phyloP scores from a whole-genome alignment of 2,888 invertebrate species.

The Drosophila neonasuta region DNA sequence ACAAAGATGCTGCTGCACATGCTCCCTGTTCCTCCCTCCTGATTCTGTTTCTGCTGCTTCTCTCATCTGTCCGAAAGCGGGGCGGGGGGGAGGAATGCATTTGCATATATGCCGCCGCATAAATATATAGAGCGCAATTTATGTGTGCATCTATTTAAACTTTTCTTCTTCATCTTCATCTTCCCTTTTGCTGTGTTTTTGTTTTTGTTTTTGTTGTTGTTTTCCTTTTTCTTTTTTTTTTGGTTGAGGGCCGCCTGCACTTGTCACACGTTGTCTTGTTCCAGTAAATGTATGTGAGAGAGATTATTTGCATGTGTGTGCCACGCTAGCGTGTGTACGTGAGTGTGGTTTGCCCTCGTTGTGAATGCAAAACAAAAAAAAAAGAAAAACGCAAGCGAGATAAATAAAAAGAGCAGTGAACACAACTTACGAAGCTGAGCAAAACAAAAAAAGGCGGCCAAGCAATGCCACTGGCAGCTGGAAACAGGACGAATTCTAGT shows the following conservation, averaged over 20 bases:
- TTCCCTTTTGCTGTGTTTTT: neutral
- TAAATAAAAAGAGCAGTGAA: slow-evolving; percentile 43
- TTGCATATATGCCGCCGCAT: slow-evolving; percentile 67
- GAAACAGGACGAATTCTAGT: slow-evolving; percentile 11
- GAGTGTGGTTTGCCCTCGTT: slow-evolving; percentile 64
- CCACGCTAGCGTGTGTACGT: slow-evolving; percentile 13
- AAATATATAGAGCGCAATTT: slow-evolving; percentile 72
- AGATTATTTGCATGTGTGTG: slow-evolving; percentile 62
- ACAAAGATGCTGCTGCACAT: slow-evolving; percentile 47
- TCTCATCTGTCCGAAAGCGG: slow-evolving; percentile 4
- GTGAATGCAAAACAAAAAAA: slow-evolving; percentile 50
- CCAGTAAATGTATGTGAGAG: slow-evolving; percentile 42
- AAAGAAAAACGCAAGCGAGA: slow-evolving; percentile 61
- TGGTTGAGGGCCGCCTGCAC: slow-evolving; percentile 54
- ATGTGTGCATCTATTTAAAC: slow-evolving; percentile 72
- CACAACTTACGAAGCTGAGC: slow-evolving; percentile 30
- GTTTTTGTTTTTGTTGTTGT: too few relatives aligned
- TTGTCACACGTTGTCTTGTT: slow-evolving; percentile 63
- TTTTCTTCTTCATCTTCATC: slow-evolving; percentile 28
- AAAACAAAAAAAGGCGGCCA: slow-evolving; percentile 40
- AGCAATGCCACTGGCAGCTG: slow-evolving; percentile 48
- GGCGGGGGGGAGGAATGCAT: slow-evolving; percentile 32
- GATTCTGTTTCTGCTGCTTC: neutral
- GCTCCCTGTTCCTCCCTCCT: neutral
- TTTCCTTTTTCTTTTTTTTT: slow-evolving; percentile 10